phyloP scores from a whole-genome alignment of 53 echinoderm and acorn worm genomes.

The Patiria pectinifera region DNA sequence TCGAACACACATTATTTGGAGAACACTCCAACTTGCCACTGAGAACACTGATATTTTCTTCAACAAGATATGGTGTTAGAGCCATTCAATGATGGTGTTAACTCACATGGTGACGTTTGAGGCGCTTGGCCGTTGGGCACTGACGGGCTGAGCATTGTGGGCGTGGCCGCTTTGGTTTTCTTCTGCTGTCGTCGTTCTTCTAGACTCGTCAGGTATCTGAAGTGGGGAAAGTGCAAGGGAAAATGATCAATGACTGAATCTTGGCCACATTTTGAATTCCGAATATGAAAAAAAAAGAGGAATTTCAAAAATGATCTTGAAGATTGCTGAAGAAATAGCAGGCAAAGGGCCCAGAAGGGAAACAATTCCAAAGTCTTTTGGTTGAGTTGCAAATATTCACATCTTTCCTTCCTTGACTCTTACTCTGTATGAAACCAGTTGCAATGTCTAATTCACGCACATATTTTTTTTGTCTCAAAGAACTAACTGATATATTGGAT shows the following conservation, averaged over 20 bases:
- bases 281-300: background rate
- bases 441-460: too few species aligned
- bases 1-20: too few species aligned
- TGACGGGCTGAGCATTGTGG: conserved; percentile 38
- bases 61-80: too few species aligned
- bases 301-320: background rate
- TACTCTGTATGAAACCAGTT: too few species aligned
- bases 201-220: conserved; percentile 75
- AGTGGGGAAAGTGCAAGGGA: background rate
- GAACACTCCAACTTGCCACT: too few species aligned
- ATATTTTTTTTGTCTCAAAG: too few species aligned
- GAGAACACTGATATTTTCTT: background rate
- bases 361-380: too few species aligned
- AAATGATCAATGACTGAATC: background rate
- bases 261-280: background rate
- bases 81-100: background rate
- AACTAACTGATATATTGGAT: background rate
- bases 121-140: conserved; percentile 75
- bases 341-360: background rate
- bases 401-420: too few species aligned
- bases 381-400: too few species aligned
- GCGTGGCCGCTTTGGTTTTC: conserved; percentile 53
- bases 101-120: conserved; percentile 54
- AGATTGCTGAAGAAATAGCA: background rate
- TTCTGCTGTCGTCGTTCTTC: conserved; percentile 66